Evolutionary conservation across 2,888 invertebrate genomes (phyloP).

Genomic region (Drosophila neonasuta): DNA sequence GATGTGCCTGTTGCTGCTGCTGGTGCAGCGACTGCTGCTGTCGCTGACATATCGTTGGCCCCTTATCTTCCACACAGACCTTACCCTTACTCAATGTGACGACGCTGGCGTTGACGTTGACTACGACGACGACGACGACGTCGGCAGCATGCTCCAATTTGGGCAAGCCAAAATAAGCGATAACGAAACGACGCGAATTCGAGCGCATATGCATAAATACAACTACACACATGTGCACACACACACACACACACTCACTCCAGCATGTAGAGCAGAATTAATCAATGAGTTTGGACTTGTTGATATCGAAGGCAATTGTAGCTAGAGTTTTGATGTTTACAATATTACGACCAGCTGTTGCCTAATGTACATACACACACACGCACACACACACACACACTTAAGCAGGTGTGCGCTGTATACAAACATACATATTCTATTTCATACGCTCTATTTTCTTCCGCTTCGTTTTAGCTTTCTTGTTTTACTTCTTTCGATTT

Average conservation of each 20-base stretch:
- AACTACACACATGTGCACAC: slow-evolving; percentile 2
- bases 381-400: slow-evolving; percentile 7
- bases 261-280: neutral
- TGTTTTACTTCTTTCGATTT: neutral
- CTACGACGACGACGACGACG: slow-evolving; percentile 25
- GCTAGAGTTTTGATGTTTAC: slow-evolving; percentile 40
- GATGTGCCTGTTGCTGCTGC: neutral
- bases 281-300: neutral
- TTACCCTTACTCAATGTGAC: slow-evolving; percentile 39
- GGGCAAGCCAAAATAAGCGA: slow-evolving; percentile 19
- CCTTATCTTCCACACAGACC: slow-evolving; percentile 32
- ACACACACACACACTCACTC: neutral
- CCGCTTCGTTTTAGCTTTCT: neutral
- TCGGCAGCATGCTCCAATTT: slow-evolving; percentile 36
- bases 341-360: slow-evolving; percentile 47
- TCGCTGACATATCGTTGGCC: slow-evolving; percentile 38
- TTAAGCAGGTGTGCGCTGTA: too few species aligned
- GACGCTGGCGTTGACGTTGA: slow-evolving; percentile 21
- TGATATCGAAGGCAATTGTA: neutral
- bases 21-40: slow-evolving; percentile 1
- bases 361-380: slow-evolving; percentile 7
- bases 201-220: slow-evolving; percentile 9
- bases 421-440: neutral
- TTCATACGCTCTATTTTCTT: neutral
- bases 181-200: slow-evolving; percentile 13